Evolutionary conservation across 2,888 invertebrate genomes (phyloP), one percentile per base, ranked within the genome.

Genomic region (Adelognathus sp.): DNA sequence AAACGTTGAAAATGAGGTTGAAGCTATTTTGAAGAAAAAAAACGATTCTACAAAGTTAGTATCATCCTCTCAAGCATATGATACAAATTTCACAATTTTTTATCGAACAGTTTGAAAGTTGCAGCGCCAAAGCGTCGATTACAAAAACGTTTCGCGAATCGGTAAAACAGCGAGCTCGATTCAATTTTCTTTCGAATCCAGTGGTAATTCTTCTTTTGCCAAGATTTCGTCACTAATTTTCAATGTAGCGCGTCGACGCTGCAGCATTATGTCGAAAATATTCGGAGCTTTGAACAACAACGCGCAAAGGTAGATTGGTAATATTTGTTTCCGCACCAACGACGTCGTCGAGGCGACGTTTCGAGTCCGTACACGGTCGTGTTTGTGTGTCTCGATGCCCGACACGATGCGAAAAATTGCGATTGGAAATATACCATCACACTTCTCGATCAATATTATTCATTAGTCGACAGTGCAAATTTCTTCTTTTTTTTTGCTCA

Each of bases 201-300:
- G 29, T n/a, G 33, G 50, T 14, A 56, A n/a, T 14, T 46, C 50
- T 64, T 60, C 27, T 60, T 44, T 64, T 56, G 50, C 50, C n/a
- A 24, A 50, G 50, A 11, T 56, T 31, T 56, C 27, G 16, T 56
- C 33, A 50, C n/a, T 50, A 21, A 21, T 64, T 11, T 50, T n/a
- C 33, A 21, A 41, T 29, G 16, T 50, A 50, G 33, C n/a, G 21
- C 24, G 24, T 64, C 46, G 64, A 33, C 50, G 46, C 50, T 33
- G 64, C 36, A 24, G 52, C 52, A 36, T 9, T 27, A 67, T 54
- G 18, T 54, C 18, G 54, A 67, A 36, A 52, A 41, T 54, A 5
- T 67, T 21, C 14, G n/a, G 52, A 29, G 29, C 41, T 67, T 29
- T 29, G 54, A 54, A 67, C 67, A 41, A 54, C 52, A 54, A 54